Evolutionary conservation across 1,140 invertebrate species (phyloP).

Genomic region (Parapsyche elsis): DNA sequence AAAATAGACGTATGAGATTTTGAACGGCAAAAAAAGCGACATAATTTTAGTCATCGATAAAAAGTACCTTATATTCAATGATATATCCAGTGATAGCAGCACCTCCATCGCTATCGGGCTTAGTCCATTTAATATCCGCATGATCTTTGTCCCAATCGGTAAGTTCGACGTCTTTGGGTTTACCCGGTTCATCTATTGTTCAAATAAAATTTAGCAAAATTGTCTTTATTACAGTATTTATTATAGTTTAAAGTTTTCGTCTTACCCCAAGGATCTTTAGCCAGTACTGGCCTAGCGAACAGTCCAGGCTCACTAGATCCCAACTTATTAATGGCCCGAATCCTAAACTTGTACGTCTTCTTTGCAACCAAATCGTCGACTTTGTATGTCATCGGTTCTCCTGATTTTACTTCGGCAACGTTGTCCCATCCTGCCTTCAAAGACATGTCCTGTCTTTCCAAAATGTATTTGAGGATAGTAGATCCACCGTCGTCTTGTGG

Average conservation of each 20-base stretch:
- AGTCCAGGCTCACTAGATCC: conserved; percentile 88
- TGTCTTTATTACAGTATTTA: neutral
- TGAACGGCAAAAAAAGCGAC: conserved; percentile 23
- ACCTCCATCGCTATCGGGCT: conserved; percentile 91
- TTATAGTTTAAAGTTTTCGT: conserved; percentile 38
- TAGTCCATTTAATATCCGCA: conserved; percentile 91
- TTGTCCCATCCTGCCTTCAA: conserved; percentile 84
- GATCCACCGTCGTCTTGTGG: conserved; percentile 94
- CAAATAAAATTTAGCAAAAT: neutral
- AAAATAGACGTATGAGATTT: conserved; percentile 13
- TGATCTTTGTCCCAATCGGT: conserved; percentile 96
- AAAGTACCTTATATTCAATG: conserved; percentile 83
- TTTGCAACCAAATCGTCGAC: conserved; percentile 88
- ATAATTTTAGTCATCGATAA: too few species aligned
- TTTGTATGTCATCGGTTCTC: conserved; percentile 79
- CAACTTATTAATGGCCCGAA: conserved; percentile 92
- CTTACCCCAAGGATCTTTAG: conserved; percentile 98
- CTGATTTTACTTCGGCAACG: conserved; percentile 77
- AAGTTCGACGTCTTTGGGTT: conserved; percentile 90
- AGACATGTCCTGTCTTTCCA: conserved; percentile 85
- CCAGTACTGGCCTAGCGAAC: conserved; percentile 87
- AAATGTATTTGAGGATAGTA: conserved; percentile 89
- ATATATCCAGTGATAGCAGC: conserved; percentile 95
- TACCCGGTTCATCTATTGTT: conserved; percentile 87
- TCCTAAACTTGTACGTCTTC: conserved; percentile 95